Conservation (phyloP, 2,888 invertebrate species). For the Chaitophorus viminalis region DNA sequence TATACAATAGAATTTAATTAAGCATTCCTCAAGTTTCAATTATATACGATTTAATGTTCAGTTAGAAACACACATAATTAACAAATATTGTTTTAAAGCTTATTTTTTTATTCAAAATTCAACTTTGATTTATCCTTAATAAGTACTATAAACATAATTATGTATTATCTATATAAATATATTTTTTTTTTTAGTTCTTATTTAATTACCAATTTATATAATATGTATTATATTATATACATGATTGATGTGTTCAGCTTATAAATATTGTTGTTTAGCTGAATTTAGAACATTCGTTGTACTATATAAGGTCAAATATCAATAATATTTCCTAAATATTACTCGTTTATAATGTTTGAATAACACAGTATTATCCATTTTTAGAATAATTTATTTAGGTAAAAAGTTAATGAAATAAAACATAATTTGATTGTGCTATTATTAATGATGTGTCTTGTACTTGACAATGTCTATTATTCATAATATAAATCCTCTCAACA, state of each 20-base stretch:
- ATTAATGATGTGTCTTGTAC: conserved; percentile 47
- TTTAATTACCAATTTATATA: conserved; percentile 39
- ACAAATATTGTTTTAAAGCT: conserved; percentile 59
- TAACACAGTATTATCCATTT: conserved; percentile 58
- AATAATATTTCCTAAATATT: conserved; percentile 61
- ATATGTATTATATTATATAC: conserved; percentile 40
- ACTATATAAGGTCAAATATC: conserved; percentile 60
- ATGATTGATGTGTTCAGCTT: conserved; percentile 61
- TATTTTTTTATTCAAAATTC: conserved; percentile 61
- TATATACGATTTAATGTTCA: conserved; percentile 42
- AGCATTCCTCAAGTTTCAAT: conserved; percentile 62
- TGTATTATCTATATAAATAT: conserved; percentile 53
- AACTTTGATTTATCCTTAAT: conserved; percentile 53
- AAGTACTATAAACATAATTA: conserved; percentile 47
- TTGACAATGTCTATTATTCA: conserved; percentile 21
- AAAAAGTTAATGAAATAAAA: conserved; percentile 58
- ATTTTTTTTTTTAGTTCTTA: conserved; percentile 51
- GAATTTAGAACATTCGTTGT: conserved; percentile 59
- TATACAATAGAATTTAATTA: conserved; percentile 59
- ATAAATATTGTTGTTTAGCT: conserved; percentile 59
- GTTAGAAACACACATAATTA: conserved; percentile 57
- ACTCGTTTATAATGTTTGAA: conserved; percentile 59
- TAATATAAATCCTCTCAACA: conserved; percentile 21
- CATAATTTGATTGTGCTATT: conserved; percentile 59
- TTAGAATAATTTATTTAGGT: conserved; percentile 55